A percentile compares a stretch with the other conserved stretches of the same genome.
phyloP scores from a whole-genome alignment of 2,797 vertebrate species.

The Sarcoramphus papa region DNA sequence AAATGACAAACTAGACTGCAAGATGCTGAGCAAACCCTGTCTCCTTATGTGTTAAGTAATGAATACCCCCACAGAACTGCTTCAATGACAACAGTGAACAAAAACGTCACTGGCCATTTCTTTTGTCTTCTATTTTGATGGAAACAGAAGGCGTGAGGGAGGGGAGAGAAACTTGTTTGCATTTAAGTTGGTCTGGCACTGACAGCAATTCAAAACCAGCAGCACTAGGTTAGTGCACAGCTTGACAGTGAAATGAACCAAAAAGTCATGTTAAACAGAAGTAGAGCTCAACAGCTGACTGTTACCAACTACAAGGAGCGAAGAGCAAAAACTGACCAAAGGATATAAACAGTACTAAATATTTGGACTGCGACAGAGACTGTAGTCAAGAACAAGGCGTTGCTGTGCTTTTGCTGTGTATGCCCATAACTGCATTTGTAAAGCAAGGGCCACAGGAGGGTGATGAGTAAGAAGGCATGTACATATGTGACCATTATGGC shows the following conservation, averaged over 20 bases:
- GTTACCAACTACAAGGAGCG: background rate
- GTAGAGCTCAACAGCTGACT: background rate
- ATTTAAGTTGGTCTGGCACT: background rate
- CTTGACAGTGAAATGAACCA: background rate
- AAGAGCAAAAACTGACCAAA: background rate
- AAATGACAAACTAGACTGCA: background rate
- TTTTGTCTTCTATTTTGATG: background rate
- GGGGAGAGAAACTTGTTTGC: background rate
- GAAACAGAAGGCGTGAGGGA: conserved; percentile 11
- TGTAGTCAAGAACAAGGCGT: background rate
- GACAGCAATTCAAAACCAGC: background rate
- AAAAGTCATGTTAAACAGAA: background rate
- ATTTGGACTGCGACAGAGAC: background rate
- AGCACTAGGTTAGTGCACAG: background rate
- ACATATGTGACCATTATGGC: background rate
- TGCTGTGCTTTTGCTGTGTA: background rate
- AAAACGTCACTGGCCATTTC: background rate
- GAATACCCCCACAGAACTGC: background rate
- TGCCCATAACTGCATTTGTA: background rate
- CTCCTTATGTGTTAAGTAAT: background rate
- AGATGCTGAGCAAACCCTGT: background rate
- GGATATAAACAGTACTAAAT: background rate
- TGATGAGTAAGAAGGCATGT: background rate
- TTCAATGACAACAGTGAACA: background rate
- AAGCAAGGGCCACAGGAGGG: background rate